Conservation (phyloP, 92 coral and sea anemone species). For the Muricea muricata region DNA sequence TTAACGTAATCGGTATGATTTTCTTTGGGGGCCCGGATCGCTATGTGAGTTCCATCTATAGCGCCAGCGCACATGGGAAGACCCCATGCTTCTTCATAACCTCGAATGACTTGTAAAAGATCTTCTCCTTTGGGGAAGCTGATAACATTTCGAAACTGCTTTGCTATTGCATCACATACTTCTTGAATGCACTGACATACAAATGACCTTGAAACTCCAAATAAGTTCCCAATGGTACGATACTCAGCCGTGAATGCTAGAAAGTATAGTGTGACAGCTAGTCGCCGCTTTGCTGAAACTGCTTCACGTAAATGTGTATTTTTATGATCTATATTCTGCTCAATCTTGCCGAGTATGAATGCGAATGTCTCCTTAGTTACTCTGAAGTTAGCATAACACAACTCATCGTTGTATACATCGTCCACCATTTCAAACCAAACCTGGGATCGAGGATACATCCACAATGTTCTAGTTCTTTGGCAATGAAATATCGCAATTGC, state of each 20-base stretch:
- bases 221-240: constrained; percentile 49
- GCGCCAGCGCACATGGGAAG: constrained; percentile 42
- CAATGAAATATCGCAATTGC: too few relatives aligned
- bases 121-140: too few relatives aligned
- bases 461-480: too few relatives aligned
- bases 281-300: too few relatives aligned
- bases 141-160: too few relatives aligned
- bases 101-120: too few relatives aligned
- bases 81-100: constrained; percentile 44
- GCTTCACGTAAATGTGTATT: constrained; percentile 60
- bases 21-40: too few relatives aligned
- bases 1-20: too few relatives aligned
- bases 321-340: constrained; percentile 36
- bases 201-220: constrained; percentile 50
- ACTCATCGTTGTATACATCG: constrained; percentile 34
- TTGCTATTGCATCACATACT: too few relatives aligned
- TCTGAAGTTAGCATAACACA: constrained; percentile 54
- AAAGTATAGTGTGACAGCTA: too few relatives aligned
- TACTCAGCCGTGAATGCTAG: constrained; percentile 54
- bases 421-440: constrained; percentile 20
- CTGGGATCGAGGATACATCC: not conserved
- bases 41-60: constrained; percentile 59
- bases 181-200: constrained; percentile 40
- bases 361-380: too few relatives aligned
- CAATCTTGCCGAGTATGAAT: too few relatives aligned